A percentile compares a stretch with the other conserved stretches of the same genome.
Conservation (phyloP, 2,113 vertebrate genomes). For the Tachuris rubrigastra region DNA sequence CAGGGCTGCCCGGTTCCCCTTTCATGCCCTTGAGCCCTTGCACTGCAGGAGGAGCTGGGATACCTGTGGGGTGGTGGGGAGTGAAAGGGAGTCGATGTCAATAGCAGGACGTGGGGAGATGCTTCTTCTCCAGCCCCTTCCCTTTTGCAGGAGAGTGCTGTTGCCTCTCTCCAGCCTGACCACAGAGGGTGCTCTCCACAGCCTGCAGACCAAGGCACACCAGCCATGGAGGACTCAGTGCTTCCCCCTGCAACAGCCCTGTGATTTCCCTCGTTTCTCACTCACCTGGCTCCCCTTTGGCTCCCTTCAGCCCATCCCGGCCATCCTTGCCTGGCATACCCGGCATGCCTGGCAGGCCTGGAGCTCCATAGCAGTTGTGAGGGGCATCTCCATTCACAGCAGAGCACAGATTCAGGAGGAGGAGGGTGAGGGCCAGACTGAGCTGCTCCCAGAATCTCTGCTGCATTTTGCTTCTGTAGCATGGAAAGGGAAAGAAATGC, state of each 20-base stretch:
- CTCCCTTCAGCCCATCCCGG: slow-evolving; percentile 76
- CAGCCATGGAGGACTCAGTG: accelerated
- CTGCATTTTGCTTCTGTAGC: slow-evolving; percentile 8
- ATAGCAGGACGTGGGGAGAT: neutral
- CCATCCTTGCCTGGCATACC: slow-evolving; percentile 87
- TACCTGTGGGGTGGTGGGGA: slow-evolving; percentile 38
- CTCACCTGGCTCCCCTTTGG: slow-evolving; percentile 81
- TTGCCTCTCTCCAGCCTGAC: neutral
- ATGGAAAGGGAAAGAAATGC: neutral
- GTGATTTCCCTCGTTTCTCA: neutral
- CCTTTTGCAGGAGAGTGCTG: neutral
- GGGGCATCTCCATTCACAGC: neutral
- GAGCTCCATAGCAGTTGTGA: slow-evolving; percentile 62
- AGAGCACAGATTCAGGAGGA: slow-evolving; percentile 14
- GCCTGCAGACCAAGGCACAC: neutral
- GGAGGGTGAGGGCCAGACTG: neutral
- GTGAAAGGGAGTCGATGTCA: neutral
- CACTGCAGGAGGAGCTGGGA: slow-evolving; percentile 8
- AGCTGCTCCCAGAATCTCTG: neutral
- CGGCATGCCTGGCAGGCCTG: slow-evolving; percentile 77
- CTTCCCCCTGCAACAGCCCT: neutral
- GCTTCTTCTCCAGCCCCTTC: neutral
- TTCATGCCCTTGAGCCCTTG: slow-evolving; percentile 71
- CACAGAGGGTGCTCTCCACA: neutral
- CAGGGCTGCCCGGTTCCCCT: slow-evolving; percentile 60